Evolutionary conservation across 2,797 vertebrate species (phyloP).

Genomic region (Artibeus jamaicensis): DNA sequence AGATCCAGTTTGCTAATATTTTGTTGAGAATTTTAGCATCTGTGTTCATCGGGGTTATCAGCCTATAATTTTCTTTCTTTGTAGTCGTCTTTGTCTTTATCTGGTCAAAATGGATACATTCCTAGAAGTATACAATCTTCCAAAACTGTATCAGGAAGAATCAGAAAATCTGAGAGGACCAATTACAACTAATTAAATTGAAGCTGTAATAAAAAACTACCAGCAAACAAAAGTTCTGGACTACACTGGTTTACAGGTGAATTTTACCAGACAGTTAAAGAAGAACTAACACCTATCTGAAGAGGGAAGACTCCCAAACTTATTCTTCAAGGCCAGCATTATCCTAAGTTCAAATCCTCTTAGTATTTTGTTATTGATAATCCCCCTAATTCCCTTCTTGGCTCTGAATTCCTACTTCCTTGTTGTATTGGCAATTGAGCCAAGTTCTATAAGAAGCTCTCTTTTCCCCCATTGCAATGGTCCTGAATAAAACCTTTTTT

Average conservation of each 20-base stretch:
- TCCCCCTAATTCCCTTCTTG: not conserved
- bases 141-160: not conserved
- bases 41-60: not conserved
- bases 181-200: not conserved
- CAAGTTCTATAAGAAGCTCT: not conserved
- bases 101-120: not conserved
- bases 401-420: not conserved
- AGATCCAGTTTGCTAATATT: not conserved
- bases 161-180: not conserved
- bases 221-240: not conserved
- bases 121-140: not conserved
- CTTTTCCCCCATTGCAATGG: not conserved
- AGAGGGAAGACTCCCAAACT: not conserved
- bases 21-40: not conserved
- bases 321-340: not conserved
- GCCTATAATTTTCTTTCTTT: not conserved
- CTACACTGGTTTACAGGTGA: not conserved
- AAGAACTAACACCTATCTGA: not conserved
- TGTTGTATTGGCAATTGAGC: not conserved
- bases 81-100: not conserved
- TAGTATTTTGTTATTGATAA: not conserved
- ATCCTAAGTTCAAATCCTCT: not conserved
- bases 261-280: not conserved
- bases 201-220: not conserved
- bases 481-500: not conserved